Percentiles rank a stretch among this genome's conserved stretches.
Evolutionary conservation across 1,140 invertebrate genomes (phyloP).

Genomic region (Dendrolimus kikuchii): DNA sequence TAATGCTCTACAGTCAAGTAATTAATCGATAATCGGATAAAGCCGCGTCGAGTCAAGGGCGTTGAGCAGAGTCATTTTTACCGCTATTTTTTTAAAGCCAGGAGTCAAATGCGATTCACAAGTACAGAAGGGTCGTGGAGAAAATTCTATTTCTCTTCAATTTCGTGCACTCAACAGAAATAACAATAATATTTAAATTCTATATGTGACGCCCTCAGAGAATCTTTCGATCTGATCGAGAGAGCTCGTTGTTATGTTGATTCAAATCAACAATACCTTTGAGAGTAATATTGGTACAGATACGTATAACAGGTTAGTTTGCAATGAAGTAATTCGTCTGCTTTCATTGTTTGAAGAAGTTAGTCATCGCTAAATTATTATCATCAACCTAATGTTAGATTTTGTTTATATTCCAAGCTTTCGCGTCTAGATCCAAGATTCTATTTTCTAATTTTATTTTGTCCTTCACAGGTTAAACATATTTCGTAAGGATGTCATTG

Average conservation of each 20-base stretch:
- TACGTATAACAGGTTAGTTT: too few species aligned
- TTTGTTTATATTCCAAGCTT: too few species aligned
- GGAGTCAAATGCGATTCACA: constrained; percentile 34
- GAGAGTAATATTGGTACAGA: too few species aligned
- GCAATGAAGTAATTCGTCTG: too few species aligned
- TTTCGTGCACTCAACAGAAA: constrained; percentile 64
- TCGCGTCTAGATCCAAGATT: too few species aligned
- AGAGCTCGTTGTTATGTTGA: constrained; percentile 2
- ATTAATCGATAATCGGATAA: constrained; percentile 48
- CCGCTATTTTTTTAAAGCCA: constrained; percentile 6
- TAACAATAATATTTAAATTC: constrained; percentile 68
- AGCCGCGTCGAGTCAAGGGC: neutral
- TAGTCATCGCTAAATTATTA: too few species aligned
- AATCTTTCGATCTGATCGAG: constrained; percentile 28
- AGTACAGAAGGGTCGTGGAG: constrained; percentile 39
- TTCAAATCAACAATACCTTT: too few species aligned
- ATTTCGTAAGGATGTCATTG: too few species aligned
- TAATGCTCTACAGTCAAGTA: constrained; percentile 43
- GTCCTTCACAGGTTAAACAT: too few species aligned
- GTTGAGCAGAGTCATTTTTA: constrained; percentile 9
- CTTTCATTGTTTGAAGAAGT: too few species aligned
- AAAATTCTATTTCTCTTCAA: constrained; percentile 66
- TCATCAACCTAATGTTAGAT: too few species aligned
- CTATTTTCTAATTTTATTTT: too few species aligned
- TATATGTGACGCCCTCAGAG: constrained; percentile 39